Evolutionary conservation across 2,797 vertebrate genomes (phyloP).

Genomic region (Okamejei kenojei): DNA sequence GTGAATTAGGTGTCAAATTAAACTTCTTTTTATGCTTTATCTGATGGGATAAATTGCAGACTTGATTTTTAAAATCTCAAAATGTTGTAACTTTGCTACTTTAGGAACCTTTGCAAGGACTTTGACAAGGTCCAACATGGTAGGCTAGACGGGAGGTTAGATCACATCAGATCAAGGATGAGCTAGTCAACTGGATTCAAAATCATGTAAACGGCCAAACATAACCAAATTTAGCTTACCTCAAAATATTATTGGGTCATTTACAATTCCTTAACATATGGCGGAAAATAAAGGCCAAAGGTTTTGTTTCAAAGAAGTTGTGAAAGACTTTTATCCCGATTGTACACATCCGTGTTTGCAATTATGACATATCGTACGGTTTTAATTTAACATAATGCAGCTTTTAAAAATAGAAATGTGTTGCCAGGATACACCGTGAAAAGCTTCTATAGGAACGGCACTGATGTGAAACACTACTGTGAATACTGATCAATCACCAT

Average conservation of each 20-base stretch:
- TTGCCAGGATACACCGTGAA: slow-evolving; percentile 35
- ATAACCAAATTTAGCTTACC: background rate
- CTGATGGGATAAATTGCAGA: too few relatives aligned
- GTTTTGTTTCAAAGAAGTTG: background rate
- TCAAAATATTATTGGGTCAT: background rate
- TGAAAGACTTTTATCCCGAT: slow-evolving; percentile 24
- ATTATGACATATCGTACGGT: slow-evolving; percentile 12
- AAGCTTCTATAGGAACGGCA: background rate
- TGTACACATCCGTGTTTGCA: slow-evolving; percentile 19
- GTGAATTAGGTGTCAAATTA: too few relatives aligned
- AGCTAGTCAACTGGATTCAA: too few relatives aligned
- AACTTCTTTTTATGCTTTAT: too few relatives aligned
- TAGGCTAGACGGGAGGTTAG: too few relatives aligned
- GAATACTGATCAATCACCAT: slow-evolving; percentile 29
- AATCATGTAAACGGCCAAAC: background rate
- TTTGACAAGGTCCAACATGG: too few relatives aligned
- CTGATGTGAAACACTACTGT: slow-evolving; percentile 6
- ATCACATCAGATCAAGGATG: too few relatives aligned
- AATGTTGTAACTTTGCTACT: too few relatives aligned
- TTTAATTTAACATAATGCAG: slow-evolving; percentile 33
- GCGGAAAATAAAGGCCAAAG: slow-evolving; percentile 2
- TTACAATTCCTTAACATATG: background rate
- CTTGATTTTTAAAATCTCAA: too few relatives aligned
- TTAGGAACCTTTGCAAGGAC: too few relatives aligned
- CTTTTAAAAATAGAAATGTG: slow-evolving; percentile 35